These are phyloP conservation scores for Pyrrhia umbra DNA, from an alignment of 2,888 invertebrate genomes.

Conservation along the genomic window DNA sequence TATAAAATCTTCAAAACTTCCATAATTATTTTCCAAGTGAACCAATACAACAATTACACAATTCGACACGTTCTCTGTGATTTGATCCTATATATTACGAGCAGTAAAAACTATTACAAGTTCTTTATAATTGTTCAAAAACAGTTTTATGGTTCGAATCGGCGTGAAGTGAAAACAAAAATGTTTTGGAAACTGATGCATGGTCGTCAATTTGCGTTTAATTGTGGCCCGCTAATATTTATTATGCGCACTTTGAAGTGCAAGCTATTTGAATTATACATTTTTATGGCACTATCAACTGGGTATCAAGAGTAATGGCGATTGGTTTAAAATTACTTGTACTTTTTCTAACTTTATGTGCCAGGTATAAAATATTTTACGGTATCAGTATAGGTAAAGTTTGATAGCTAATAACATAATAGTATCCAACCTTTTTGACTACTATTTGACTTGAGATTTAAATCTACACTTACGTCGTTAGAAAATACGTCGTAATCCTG, in stretches of 20 bases:
- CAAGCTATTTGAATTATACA: conserved; percentile 45
- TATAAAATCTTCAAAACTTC: conserved; percentile 80
- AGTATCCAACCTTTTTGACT: no score
- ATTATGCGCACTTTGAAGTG: conserved; percentile 45
- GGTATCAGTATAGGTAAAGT: no score
- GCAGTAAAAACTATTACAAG: conserved; percentile 79
- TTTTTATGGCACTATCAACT: conserved; percentile 42
- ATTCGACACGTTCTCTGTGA: conserved; percentile 85
- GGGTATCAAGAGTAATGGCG: conserved; percentile 14
- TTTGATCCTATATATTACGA: conserved; percentile 76
- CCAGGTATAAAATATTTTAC: conserved; percentile 18
- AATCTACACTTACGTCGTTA: no score
- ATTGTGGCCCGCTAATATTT: conserved; percentile 45
- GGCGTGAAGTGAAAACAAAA: conserved; percentile 61
- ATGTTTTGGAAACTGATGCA: conserved; percentile 42
- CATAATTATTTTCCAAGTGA: conserved; percentile 87
- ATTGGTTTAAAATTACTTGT: conserved; percentile 22
- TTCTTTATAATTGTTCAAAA: conserved; percentile 76
- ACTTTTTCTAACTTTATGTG: conserved; percentile 27
- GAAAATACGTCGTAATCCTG: no score
- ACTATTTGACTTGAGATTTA: no score
- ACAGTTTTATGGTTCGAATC: conserved; percentile 63
- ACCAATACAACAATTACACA: conserved; percentile 87
- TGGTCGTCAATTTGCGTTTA: conserved; percentile 53
- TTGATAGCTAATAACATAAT: no score